Base-by-base conservation (phyloP, 2,113 vertebrate genomes). In the Promerops cafer region DNA sequence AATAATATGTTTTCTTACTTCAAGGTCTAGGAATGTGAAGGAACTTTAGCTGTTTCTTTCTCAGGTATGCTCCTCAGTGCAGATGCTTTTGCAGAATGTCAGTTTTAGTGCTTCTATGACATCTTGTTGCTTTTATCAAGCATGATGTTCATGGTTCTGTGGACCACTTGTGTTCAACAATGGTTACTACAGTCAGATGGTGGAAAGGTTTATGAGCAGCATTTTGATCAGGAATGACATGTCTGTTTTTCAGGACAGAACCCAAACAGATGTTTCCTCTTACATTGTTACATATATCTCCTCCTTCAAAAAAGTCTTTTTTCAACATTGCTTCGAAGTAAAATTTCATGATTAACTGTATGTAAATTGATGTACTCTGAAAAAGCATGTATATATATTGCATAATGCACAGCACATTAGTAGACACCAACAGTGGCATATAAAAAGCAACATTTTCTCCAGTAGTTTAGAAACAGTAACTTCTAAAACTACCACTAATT, bases 61-160 rank as follows among this genome's bases (percentile, higher is more conserved):
- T 83, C 42, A 61, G 72, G 45, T 89, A 39, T 45, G 20, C 22
- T 17, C 16, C 40, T 31, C 33, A 78, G 27, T 44, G 40, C 72
- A 90, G 88, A 68, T 64, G 68, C 31, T 3, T 60, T 82, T 90
- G 61, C 57, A 84, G 68, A 87, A 90, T 75, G 83, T 39, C 63
- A 60, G 16, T 42, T 94, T 96, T 72, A 89, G 52, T 78, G 60
- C 26, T 71, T 87, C 83, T 90, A 68, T 95, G 86, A 68, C 65
- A 84, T 92, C 72, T 66, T 92, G 28, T 64, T 93, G 40, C 86
- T 94, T 92, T 96, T 92, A 92, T 71, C 37, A 90, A 72, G 56
- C 44, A 89, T 68, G 81, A 85, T 87, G 12, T 84, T 93, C 39
- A 2, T 70, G 52, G 52, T 26, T 93, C 86, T 89, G 74, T 84